These are phyloP conservation scores for Drosophila pseudoobscura DNA, from an alignment of 1,140 invertebrate species.

Conservation along the genomic window DNA sequence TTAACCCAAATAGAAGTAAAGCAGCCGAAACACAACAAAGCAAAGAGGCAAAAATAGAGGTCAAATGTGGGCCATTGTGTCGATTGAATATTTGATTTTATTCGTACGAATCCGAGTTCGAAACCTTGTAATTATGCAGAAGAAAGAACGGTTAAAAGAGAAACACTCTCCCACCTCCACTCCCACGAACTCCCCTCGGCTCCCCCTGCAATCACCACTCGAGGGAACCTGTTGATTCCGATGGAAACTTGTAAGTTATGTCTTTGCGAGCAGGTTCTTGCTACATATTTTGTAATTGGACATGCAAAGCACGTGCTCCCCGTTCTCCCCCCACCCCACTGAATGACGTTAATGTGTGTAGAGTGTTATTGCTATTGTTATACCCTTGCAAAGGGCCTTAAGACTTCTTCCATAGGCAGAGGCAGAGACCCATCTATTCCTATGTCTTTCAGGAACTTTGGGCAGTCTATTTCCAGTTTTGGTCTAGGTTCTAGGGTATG, in stretches of 20 bases:
- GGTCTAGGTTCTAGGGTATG: no score
- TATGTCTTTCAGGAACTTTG: no score
- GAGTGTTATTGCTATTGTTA: neutral
- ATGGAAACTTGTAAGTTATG: slow-evolving; percentile 44
- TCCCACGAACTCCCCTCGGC: neutral
- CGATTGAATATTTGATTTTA: slow-evolving; percentile 56
- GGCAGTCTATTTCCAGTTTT: no score
- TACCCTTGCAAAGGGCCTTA: neutral
- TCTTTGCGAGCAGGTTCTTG: slow-evolving; percentile 29
- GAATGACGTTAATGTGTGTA: slow-evolving; percentile 25
- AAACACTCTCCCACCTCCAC: slow-evolving; percentile 19
- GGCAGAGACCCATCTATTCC: neutral
- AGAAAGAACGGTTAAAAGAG: slow-evolving; percentile 39
- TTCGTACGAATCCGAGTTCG: neutral
- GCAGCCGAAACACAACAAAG: slow-evolving; percentile 37
- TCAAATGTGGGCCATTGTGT: slow-evolving; percentile 54
- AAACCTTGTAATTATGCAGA: slow-evolving; percentile 52
- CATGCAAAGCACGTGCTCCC: slow-evolving; percentile 58
- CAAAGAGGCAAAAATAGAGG: slow-evolving; percentile 43
- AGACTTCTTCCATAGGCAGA: no score
- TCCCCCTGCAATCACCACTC: slow-evolving; percentile 7
- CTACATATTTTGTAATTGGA: slow-evolving; percentile 56
- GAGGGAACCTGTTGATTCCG: slow-evolving; percentile 42
- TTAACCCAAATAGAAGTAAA: slow-evolving; percentile 62
- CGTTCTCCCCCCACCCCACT: neutral